Base-by-base conservation (phyloP, 2,797 vertebrate species). In the Podarcis siculus region DNA sequence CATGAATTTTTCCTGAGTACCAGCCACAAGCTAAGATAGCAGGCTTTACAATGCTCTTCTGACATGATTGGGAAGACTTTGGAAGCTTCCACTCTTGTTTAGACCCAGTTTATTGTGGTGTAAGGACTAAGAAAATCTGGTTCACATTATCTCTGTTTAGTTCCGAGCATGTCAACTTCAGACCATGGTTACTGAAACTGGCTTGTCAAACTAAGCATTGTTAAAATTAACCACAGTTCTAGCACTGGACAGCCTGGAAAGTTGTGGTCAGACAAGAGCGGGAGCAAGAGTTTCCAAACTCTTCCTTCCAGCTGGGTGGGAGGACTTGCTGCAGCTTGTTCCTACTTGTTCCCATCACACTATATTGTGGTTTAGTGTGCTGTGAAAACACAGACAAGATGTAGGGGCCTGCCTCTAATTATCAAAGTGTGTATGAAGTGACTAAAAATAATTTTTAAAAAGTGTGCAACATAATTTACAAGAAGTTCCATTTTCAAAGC, bases 1-100 rank as follows among this genome's bases (percentile, higher is more conserved):
- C 75, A 87, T 77, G 89, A 87, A 85, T 87, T 85, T 85, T 86
- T 83, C 27, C 25, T 80, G 49, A 85, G 92, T 92, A 23, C 58
- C 30, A 55, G 67, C 39, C 21, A 78, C 25, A 27, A n/a, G 67
- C 69, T 71, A 90, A 42, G 85, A 93, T 77, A 17, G 61, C 79
- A 72, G 58, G 10, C 88, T n/a, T 86, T 91, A 25, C 76, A 83
- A n/a, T 45, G n/a, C 32, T 17, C 32, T n/a, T 73, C 32, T 15
- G n/a, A 8, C 71, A 35, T 32, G 32, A 27, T 17, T 72, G 10
- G 71, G 71, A 35, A 32, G 32, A 72, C 5, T 61, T 3, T 23
- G 71, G 71, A 72, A 72, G 13, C 32, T 17, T 72, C 15, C 9
- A 15, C 13, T 32, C 15, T 35, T 32, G 15, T 5, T 73, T 72